A percentile compares a stretch with the other conserved stretches of the same genome.
phyloP scores from a whole-genome alignment of 2,888 invertebrate species.

The Meiosimyza decipiens region DNA sequence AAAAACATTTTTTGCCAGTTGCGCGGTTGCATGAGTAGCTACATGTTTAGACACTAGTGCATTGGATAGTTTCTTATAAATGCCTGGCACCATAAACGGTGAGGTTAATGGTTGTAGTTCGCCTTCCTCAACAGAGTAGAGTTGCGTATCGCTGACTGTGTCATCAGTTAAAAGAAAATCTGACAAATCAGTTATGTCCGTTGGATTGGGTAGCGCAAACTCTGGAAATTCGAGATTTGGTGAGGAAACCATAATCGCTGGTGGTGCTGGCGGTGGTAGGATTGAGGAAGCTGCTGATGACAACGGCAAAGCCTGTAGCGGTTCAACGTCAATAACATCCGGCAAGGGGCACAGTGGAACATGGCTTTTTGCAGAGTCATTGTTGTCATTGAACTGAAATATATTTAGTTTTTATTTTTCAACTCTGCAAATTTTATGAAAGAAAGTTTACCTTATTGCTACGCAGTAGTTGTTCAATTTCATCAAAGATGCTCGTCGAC shows the following conservation, averaged over 20 bases:
- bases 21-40: slow-evolving; percentile 8
- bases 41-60: background rate
- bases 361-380: background rate
- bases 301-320: background rate
- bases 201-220: background rate
- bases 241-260: background rate
- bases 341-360: background rate
- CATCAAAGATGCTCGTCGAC: slow-evolving; percentile 45
- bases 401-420: background rate
- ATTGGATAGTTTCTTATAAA: slow-evolving; percentile 50
- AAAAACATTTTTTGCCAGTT: slow-evolving; percentile 48
- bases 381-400: slow-evolving; percentile 22
- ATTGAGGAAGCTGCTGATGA: background rate
- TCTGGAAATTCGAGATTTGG: slow-evolving; percentile 33
- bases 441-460: slow-evolving; percentile 42
- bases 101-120: slow-evolving; percentile 52
- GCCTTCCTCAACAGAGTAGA: slow-evolving; percentile 51
- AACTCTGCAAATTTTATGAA: background rate
- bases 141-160: slow-evolving; percentile 48
- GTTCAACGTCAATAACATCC: background rate
- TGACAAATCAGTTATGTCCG: background rate
- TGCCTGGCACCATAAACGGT: slow-evolving; percentile 53
- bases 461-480: slow-evolving; percentile 46
- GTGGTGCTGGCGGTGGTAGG: background rate
- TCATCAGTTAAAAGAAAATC: slow-evolving; percentile 46